Conservation (phyloP, 92 coral and sea anemone species). For the Blastomussa wellsi region DNA sequence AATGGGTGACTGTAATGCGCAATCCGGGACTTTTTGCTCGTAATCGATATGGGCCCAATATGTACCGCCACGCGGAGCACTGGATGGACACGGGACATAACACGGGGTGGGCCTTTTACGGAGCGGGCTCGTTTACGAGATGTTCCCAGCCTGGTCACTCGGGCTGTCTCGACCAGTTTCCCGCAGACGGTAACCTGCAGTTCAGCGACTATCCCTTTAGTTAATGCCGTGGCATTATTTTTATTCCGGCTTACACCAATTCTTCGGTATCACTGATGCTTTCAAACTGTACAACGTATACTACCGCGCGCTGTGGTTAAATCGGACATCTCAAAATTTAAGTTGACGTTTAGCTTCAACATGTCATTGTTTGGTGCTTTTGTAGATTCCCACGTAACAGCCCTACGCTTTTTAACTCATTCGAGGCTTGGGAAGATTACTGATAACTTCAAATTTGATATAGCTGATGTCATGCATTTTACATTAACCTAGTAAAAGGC, state of each 20-base stretch:
- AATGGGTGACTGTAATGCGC: slow-evolving; percentile 92
- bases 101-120: slow-evolving; percentile 91
- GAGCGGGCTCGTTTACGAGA: slow-evolving; percentile 64
- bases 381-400: neutral
- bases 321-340: neutral
- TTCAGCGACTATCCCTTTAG: slow-evolving; percentile 66
- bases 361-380: neutral
- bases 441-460: too few relatives aligned
- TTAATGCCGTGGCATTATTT: neutral
- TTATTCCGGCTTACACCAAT: neutral
- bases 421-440: too few relatives aligned
- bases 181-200: slow-evolving; percentile 92
- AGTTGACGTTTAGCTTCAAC: neutral
- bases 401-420: neutral
- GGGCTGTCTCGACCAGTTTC: slow-evolving; percentile 88
- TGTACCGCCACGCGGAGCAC: slow-evolving; percentile 90
- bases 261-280: neutral
- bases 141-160: slow-evolving; percentile 88
- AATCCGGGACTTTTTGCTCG: slow-evolving; percentile 98
- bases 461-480: neutral
- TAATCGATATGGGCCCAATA: slow-evolving; percentile 89
- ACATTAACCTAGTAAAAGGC: neutral
- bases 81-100: slow-evolving; percentile 89
- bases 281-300: neutral
- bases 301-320: neutral